Evolutionary conservation across 2,113 vertebrate species (phyloP).

Genomic region (Rhea pennata): DNA sequence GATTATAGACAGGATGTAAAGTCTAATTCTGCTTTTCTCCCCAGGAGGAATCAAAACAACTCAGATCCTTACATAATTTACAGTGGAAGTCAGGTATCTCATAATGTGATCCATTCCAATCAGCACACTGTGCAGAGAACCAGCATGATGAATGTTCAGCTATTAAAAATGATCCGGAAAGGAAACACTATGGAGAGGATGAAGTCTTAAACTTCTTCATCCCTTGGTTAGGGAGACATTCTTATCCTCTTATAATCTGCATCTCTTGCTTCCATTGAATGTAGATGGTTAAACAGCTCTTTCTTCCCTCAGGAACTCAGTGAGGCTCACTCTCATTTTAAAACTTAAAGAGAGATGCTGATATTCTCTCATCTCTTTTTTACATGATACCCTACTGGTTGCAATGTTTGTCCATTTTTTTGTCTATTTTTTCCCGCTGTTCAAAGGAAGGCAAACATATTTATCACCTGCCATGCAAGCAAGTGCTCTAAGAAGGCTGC

Average conservation of each 20-base stretch:
- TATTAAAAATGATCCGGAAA: not conserved
- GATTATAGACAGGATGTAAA: not conserved
- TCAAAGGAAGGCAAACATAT: not conserved
- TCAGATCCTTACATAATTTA: not conserved
- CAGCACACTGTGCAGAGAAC: not conserved
- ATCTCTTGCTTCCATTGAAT: not conserved
- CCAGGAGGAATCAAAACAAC: not conserved
- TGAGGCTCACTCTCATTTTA: not conserved
- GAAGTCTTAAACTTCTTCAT: not conserved
- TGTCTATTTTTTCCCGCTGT: not conserved
- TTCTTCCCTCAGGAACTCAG: not conserved
- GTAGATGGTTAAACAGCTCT: not conserved
- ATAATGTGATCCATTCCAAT: not conserved
- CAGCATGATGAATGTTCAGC: not conserved
- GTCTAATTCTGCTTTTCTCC: not conserved
- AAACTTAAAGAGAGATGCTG: not conserved
- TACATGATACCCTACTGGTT: not conserved
- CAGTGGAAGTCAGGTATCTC: not conserved
- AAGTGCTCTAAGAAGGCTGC: not conserved
- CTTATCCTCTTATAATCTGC: not conserved
- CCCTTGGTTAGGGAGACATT: rapidly evolving
- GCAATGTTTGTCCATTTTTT: not conserved
- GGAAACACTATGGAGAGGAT: not conserved
- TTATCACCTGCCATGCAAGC: not conserved
- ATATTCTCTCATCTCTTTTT: not conserved